Base-by-base conservation (phyloP, 1,140 invertebrate species). In the Papilio aristodemus region DNA sequence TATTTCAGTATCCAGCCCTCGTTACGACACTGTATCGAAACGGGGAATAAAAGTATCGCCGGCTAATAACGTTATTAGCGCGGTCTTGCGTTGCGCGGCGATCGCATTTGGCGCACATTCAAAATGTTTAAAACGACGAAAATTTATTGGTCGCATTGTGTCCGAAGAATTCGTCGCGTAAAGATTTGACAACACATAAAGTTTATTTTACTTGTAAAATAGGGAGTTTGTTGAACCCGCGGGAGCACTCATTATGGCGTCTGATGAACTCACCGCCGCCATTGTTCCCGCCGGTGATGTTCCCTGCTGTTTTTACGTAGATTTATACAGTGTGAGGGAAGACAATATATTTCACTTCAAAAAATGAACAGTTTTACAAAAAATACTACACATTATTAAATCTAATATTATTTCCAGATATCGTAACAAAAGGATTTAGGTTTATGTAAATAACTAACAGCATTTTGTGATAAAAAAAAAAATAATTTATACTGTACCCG, bases 151-250 rank as follows among this genome's bases (percentile, higher is more conserved):
- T 64, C 43, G 43, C 60, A 67, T 69, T 77, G 72, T 46, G 38
- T 67, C 41, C 69, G 66, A 70, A 77, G 77, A 82, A 80, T 85
- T 74, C 74, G 70, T 71, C 77, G 79, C 70, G 46, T 79, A 81
- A 76, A 76, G 76, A 85, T 85, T 82, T 76, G 78, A 71, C 79
- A 78, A 77, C 69, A 81, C 72, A 80, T 83, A 76, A 84, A 87
- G 71, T 77, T 81, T 82, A 84, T 84, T 89, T 87, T 75, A 84
- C 76, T 79, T 84, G 81, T 85, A 80, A 83, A 89, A 86, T 82
- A 74, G 82, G 76, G 77, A 86, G 89, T 88, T 90, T 89, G 79
- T 90, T 90, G 87, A 91, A 90, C 87, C 84, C 86, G 78, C 83
- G 80, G 85, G 85, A 85, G 83, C 77, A 83, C 83, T 86, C 86